Conservation (phyloP, 92 coral and sea anemone species). For the Porites rus region DNA sequence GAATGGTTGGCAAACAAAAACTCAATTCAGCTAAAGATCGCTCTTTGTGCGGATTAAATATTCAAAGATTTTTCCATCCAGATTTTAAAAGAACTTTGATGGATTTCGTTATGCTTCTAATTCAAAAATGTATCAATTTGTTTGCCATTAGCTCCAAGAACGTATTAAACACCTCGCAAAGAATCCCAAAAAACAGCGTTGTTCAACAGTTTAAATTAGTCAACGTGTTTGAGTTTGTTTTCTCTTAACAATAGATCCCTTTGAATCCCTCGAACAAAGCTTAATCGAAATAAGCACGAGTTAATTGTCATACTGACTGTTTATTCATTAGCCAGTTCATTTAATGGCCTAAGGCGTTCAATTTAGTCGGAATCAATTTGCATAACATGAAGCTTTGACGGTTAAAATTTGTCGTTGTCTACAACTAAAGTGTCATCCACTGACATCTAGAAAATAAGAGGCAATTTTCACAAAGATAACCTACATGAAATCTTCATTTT, state of each 20-base stretch:
- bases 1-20: slow-evolving; percentile 7
- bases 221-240: slow-evolving; percentile 28
- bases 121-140: not conserved
- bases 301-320: not conserved
- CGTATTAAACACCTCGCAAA: not conserved
- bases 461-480: not conserved
- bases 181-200: not conserved
- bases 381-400: slow-evolving; percentile 16
- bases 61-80: not conserved
- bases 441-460: not conserved
- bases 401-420: not conserved
- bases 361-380: slow-evolving; percentile 1
- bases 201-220: not conserved
- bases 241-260: slow-evolving; percentile 14
- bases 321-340: slow-evolving; percentile 11
- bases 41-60: not conserved
- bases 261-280: slow-evolving; percentile 35
- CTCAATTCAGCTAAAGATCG: not conserved
- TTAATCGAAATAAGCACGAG: not conserved
- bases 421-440: not conserved
- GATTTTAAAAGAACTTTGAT: not conserved
- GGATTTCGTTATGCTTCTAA: too few relatives aligned
- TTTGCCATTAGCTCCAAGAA: too few relatives aligned
- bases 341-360: not conserved
- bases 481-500: not conserved